phyloP scores from a whole-genome alignment of 2,888 invertebrate species.

The Agrochola circellaris region DNA sequence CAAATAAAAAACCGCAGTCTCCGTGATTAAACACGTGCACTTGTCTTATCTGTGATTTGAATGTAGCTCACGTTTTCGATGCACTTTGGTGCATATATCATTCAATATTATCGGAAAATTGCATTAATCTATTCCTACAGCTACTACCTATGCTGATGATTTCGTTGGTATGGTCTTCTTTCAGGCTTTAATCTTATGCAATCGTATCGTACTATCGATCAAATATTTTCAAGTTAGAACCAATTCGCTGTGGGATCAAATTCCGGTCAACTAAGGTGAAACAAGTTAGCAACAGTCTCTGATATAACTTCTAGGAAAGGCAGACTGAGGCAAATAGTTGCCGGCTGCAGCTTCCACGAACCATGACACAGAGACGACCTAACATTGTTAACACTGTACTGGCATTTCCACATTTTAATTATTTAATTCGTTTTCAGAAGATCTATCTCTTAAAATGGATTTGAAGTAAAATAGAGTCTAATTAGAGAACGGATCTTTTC shows the following conservation, averaged over 20 bases:
- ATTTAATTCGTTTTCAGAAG: neutral
- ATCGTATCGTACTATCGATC: neutral
- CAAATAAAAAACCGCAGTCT: conserved; percentile 42
- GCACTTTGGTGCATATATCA: conserved; percentile 1
- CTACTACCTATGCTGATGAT: neutral
- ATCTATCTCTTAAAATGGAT: neutral
- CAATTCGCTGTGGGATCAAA: conserved; percentile 1
- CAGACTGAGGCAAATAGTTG: neutral
- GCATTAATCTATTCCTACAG: neutral
- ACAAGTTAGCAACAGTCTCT: conserved; percentile 21
- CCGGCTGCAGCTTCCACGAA: conserved; percentile 20
- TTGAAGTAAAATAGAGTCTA: neutral
- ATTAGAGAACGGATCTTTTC: neutral
- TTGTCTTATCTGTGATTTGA: conserved; percentile 36
- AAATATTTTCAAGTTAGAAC: neutral
- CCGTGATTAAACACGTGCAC: conserved; percentile 24
- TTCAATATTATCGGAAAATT: conserved; percentile 19
- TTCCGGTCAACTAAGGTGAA: neutral
- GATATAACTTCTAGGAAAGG: conserved; percentile 22
- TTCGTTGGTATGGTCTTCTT: neutral
- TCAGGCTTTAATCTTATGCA: neutral
- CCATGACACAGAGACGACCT: conserved; percentile 3
- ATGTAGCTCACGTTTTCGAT: conserved; percentile 35
- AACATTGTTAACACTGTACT: neutral
- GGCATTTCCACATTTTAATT: conserved; percentile 2